Base-by-base conservation (phyloP, 2,888 invertebrate species). In the Orchesella flavescens region DNA sequence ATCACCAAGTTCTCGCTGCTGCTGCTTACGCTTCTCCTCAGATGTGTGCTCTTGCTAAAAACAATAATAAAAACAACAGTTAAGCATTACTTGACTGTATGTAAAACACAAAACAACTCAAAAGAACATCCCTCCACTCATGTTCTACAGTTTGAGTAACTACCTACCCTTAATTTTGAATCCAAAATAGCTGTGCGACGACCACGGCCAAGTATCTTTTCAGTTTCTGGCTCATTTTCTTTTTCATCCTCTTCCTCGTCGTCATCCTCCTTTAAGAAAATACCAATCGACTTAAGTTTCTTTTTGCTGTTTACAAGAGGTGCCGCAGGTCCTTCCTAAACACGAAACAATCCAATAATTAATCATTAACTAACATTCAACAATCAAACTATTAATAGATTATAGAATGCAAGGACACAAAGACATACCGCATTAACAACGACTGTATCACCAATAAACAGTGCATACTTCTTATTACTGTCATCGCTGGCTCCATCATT, bases 401-500 rank as follows among this genome's bases (percentile, higher is more conserved):
- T n/a, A n/a, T n/a, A n/a, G n/a, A n/a, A n/a, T n/a, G n/a, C n/a
- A n/a, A n/a, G n/a, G n/a, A n/a, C n/a, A 57, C n/a, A 12, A 21
- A 59, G 17, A 17, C 57, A 44, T 89, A 93, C 95, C 89, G 98
- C 97, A 89, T 96, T 96, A 0, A 98, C 96, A 88, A 97, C 90
- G n/a, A 98, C 97, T 17, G 99, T 99, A 90, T 99, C 99, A 2
- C 98, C 99, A 88, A 99, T 93, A 89, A 97, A 98, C 1, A 99
- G 91, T 0, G 99, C 97, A 90, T 97, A 98, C 92, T 97, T 97
- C 66, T 89, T 89, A 53, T 95, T 94, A 91, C 96, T 96, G 89
- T 95, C 96, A 15, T 97, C 96, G 7, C 93, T 92, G 0, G 96
- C 94, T 23, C 95, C 94, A 86, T 93, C 93, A 90, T 98, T 98